A percentile compares a stretch with the other conserved stretches of the same genome.
Conservation (phyloP, 2,797 vertebrate genomes). For the Urophycis tenuis region DNA sequence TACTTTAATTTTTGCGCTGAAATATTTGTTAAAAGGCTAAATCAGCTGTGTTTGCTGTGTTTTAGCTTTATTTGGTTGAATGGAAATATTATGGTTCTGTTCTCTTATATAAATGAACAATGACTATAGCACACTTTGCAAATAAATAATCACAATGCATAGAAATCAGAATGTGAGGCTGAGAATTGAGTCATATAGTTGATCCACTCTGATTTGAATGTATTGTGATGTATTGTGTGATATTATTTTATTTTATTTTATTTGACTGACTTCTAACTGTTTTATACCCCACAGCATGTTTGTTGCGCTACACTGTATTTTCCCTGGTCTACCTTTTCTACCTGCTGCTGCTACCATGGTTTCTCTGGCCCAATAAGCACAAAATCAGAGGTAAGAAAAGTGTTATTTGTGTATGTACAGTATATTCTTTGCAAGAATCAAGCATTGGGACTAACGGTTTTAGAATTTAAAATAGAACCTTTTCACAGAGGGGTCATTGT, state of each 20-base stretch:
- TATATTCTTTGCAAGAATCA: not conserved
- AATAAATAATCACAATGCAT: not conserved
- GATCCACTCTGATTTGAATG: not conserved
- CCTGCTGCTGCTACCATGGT: conserved; percentile 89
- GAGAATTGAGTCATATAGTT: not conserved
- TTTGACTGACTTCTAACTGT: not conserved
- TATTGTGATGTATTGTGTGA: not conserved
- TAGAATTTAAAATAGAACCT: too few relatives aligned
- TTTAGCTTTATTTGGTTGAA: not conserved
- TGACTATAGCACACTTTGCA: not conserved
- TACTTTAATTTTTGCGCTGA: too few relatives aligned
- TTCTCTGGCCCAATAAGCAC: conserved; percentile 73
- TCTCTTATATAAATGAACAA: not conserved
- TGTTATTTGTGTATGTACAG: not conserved
- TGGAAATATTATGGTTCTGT: not conserved
- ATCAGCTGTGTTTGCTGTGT: not conserved
- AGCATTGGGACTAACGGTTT: too few relatives aligned
- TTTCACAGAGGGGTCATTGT: not conserved
- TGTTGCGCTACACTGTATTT: conserved; percentile 81
- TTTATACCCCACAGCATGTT: conserved; percentile 67
- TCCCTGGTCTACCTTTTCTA: conserved; percentile 88
- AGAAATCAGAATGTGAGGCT: not conserved
- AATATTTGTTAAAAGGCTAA: too few relatives aligned
- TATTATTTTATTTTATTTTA: not conserved
- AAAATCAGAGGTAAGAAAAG: conserved; percentile 75